phyloP scores from a whole-genome alignment of 2,797 vertebrate species.

The Sciurus vulgaris region DNA sequence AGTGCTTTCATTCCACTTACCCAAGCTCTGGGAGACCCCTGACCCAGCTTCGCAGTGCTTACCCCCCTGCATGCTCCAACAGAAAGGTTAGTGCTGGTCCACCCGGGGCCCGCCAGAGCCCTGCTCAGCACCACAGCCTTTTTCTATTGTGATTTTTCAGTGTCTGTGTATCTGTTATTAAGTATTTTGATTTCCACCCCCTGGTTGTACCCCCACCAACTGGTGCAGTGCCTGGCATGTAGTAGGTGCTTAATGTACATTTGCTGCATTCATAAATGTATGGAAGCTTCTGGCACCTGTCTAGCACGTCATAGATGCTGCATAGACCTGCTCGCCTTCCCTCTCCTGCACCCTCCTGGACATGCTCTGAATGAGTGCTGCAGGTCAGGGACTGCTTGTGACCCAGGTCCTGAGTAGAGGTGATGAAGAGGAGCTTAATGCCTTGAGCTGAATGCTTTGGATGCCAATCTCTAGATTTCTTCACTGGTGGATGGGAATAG shows the following conservation, averaged over 20 bases:
- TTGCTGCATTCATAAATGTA: background rate
- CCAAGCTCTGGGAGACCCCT: background rate
- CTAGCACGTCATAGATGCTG: background rate
- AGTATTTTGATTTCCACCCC: background rate
- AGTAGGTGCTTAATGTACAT: no score
- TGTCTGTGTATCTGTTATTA: background rate
- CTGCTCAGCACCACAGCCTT: background rate
- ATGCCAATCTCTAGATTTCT: background rate
- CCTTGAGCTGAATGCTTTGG: background rate
- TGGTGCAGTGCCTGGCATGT: background rate
- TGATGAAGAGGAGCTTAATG: background rate
- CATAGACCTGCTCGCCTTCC: background rate
- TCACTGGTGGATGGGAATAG: background rate
- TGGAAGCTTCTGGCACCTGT: background rate
- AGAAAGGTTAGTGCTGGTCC: background rate
- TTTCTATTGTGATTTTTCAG: background rate
- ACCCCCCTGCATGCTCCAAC: background rate
- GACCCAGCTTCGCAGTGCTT: background rate
- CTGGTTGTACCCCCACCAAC: no score
- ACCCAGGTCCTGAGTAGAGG: background rate
- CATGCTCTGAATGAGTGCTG: background rate
- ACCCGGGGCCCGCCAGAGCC: background rate
- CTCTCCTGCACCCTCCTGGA: background rate
- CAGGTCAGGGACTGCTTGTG: background rate
- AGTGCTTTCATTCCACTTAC: background rate